Conservation (phyloP, 1,140 invertebrate genomes). For the Cephus cinctus region DNA sequence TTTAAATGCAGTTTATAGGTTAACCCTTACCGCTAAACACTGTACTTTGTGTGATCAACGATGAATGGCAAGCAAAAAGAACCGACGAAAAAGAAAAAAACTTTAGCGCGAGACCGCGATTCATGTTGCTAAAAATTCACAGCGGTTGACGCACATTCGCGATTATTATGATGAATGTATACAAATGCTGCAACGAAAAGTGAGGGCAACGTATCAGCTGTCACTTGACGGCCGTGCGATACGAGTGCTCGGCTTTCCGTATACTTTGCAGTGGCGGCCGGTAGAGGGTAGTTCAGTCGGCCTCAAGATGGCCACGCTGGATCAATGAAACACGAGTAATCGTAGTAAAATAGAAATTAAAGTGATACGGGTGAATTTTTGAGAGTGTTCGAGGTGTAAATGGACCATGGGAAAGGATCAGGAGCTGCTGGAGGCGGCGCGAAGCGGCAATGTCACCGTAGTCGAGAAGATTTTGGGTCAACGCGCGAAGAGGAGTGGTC, state of each 20-base stretch:
- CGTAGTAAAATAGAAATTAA: conserved; percentile 64
- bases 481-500: conserved; percentile 88
- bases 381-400: conserved; percentile 57
- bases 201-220: conserved; percentile 16
- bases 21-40: too few species aligned
- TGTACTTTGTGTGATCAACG: too few species aligned
- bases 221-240: conserved; percentile 14
- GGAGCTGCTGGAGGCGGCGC: conserved; percentile 91
- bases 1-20: too few species aligned
- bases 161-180: too few species aligned
- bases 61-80: too few species aligned
- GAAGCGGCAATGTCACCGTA: conserved; percentile 83
- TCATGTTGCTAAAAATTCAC: too few species aligned
- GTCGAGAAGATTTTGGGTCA: conserved; percentile 90
- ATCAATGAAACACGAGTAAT: conserved; percentile 71
- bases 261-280: conserved; percentile 42
- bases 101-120: too few species aligned
- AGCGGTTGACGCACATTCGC: too few species aligned
- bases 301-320: conserved; percentile 67
- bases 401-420: conserved; percentile 92
- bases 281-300: conserved; percentile 53
- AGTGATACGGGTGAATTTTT: conserved; percentile 56
- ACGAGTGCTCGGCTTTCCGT: too few species aligned
- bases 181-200: too few species aligned
- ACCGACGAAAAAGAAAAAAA: too few species aligned